phyloP scores from a whole-genome alignment of 2,797 vertebrate species.

The Catharus ustulatus region DNA sequence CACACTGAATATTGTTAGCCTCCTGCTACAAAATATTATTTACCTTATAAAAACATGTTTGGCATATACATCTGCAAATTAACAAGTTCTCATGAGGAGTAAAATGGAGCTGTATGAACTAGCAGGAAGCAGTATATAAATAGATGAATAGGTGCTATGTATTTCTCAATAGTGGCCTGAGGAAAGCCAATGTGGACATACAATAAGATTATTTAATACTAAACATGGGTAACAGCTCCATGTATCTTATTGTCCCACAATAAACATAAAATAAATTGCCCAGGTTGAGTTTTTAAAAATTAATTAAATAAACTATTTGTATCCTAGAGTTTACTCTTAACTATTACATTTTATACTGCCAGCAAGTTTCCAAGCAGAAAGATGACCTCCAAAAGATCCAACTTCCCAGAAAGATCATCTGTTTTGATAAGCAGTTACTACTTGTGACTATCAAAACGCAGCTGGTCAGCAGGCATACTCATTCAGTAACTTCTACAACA shows the following conservation, averaged over 20 bases:
- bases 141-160: neutral
- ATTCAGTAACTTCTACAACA: neutral
- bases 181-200: neutral
- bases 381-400: neutral
- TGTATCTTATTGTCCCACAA: neutral
- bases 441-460: neutral
- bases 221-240: neutral
- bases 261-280: neutral
- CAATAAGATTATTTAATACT: neutral
- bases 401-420: neutral
- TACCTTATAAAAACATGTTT: neutral
- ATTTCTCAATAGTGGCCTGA: neutral
- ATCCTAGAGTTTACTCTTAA: neutral
- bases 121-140: neutral
- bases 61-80: neutral
- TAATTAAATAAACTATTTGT: neutral
- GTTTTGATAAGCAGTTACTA: neutral
- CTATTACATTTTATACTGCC: neutral
- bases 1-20: neutral
- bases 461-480: neutral
- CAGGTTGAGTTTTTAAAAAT: neutral
- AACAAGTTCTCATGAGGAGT: neutral
- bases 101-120: neutral
- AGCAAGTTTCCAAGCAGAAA: neutral
- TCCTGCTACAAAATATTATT: neutral